Conservation (phyloP, 2,888 invertebrate species). For the Lapara coniferarum region DNA sequence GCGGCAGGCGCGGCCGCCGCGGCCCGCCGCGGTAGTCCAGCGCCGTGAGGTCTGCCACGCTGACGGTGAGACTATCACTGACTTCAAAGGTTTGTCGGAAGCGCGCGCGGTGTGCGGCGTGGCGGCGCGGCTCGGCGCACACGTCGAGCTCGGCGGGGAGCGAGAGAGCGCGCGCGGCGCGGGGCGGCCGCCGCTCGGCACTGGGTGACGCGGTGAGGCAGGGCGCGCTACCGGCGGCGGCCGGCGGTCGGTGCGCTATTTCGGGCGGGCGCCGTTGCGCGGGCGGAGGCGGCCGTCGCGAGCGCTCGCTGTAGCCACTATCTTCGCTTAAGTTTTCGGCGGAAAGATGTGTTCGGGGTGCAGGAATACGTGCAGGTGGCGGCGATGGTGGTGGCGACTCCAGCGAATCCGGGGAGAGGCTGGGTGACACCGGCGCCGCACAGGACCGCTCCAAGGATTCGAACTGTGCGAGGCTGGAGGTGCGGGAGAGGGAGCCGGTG, state of each 20-base stretch:
- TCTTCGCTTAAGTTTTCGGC: constrained; percentile 92
- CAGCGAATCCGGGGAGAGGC: constrained; percentile 78
- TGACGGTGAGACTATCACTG: constrained; percentile 81
- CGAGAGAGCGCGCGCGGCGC: constrained; percentile 74
- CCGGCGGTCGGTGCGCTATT: constrained; percentile 62
- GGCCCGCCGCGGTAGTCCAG: constrained; percentile 80
- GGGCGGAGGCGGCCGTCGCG: constrained; percentile 68
- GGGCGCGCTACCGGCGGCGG: constrained; percentile 71
- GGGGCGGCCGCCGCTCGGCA: constrained; percentile 65
- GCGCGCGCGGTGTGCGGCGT: constrained; percentile 64
- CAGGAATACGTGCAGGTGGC: constrained; percentile 61
- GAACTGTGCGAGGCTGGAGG: constrained; percentile 92
- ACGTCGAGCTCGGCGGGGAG: constrained; percentile 88
- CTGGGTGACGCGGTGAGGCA: constrained; percentile 64
- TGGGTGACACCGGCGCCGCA: constrained; percentile 72
- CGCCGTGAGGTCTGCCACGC: constrained; percentile 85
- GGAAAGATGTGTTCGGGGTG: constrained; percentile 83
- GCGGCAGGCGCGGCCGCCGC: constrained; percentile 69
- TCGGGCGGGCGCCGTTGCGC: constrained; percentile 60
- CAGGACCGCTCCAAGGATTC: constrained; percentile 89
- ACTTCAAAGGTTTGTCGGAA: constrained; percentile 79
- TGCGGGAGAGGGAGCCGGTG: constrained; percentile 87
- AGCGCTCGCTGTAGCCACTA: constrained; percentile 88
- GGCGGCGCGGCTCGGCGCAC: constrained; percentile 74
- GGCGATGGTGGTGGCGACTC: constrained; percentile 74